Evolutionary conservation across 92 coral and sea anemone species (phyloP).

Genomic region (Metridium senile): DNA sequence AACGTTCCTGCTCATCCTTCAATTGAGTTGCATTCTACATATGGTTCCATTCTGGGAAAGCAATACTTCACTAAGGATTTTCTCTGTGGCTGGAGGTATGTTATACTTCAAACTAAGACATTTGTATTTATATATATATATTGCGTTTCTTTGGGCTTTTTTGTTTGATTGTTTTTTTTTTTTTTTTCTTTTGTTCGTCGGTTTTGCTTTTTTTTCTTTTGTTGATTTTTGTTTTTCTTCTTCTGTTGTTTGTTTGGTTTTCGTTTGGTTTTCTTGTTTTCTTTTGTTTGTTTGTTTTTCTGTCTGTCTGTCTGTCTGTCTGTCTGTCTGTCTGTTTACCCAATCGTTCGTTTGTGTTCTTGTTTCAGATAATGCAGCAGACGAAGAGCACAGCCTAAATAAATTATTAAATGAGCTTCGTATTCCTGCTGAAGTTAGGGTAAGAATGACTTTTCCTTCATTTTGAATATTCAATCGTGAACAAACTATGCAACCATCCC

Average conservation of each 20-base stretch:
- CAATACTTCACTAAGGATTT: constrained; percentile 78
- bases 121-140: not conserved
- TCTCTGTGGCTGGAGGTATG: constrained; percentile 66
- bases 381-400: constrained; percentile 55
- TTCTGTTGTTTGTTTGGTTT: no score
- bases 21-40: constrained; percentile 90
- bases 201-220: no score
- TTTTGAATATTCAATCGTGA: no score
- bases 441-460: constrained; percentile 28
- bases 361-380: constrained; percentile 40
- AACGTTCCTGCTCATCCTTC: constrained; percentile 88
- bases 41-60: constrained; percentile 99
- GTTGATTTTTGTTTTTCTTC: no score
- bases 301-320: no score
- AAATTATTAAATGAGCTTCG: constrained; percentile 79
- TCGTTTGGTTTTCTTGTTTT: no score
- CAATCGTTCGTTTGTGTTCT: not conserved
- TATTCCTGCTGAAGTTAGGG: constrained; percentile 99
- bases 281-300: no score
- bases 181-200: no score
- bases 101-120: not conserved
- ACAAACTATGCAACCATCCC: no score
- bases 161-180: no score
- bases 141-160: not conserved
- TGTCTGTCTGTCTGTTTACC: not conserved